phyloP scores from a whole-genome alignment of 92 coral and sea anemone genomes.

The Zoanthus sansibaricus region DNA sequence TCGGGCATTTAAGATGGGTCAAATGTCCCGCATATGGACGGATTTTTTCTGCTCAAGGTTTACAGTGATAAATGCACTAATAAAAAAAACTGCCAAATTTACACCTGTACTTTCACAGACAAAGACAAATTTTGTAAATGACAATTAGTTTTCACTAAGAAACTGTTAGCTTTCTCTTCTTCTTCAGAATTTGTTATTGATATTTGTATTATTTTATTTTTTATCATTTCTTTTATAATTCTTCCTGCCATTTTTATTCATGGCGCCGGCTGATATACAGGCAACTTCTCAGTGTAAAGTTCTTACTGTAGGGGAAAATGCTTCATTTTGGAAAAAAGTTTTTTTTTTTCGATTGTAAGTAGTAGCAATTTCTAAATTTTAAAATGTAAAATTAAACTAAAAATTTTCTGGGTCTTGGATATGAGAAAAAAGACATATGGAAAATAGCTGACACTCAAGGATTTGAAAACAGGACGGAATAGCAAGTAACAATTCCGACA shows the following conservation, averaged over 20 bases:
- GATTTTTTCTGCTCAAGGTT: background rate
- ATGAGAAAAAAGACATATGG: conserved; percentile 74
- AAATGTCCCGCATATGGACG: too few relatives aligned
- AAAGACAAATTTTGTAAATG: conserved; percentile 20
- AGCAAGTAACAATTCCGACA: conserved; percentile 59
- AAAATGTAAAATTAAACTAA: conserved; percentile 48
- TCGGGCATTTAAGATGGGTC: too few relatives aligned
- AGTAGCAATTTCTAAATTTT: background rate
- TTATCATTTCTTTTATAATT: background rate
- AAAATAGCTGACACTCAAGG: conserved; percentile 30
- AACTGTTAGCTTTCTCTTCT: conserved; percentile 22
- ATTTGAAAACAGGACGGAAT: conserved; percentile 65
- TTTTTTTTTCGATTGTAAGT: too few relatives aligned
- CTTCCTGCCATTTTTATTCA: background rate
- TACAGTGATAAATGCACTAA: background rate
- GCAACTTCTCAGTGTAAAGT: too few relatives aligned
- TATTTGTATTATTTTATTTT: background rate
- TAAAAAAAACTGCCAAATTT: conserved; percentile 8
- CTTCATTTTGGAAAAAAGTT: too few relatives aligned
- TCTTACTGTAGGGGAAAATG: too few relatives aligned
- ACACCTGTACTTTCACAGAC: conserved; percentile 42
- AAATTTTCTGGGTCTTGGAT: conserved; percentile 25
- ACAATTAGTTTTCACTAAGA: conserved; percentile 7
- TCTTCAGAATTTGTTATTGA: background rate
- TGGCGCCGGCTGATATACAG: background rate